phyloP scores from a whole-genome alignment of 2,113 vertebrate species.

The Falcunculus frontatus region DNA sequence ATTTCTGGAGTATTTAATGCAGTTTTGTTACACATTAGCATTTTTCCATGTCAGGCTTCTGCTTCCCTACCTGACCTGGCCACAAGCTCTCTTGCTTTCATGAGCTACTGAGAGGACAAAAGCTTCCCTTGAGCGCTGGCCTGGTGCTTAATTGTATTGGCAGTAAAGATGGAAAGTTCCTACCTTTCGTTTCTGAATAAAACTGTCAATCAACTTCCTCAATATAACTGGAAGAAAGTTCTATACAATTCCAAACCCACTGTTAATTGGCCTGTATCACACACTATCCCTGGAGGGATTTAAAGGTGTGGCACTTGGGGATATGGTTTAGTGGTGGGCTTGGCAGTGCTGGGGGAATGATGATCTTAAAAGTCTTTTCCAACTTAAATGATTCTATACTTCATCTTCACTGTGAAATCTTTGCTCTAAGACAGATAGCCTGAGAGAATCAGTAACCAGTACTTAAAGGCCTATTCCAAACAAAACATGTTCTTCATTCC shows the following conservation, averaged over 20 bases:
- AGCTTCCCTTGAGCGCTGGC: not conserved
- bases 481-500: not conserved
- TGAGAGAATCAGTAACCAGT: not conserved
- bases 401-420: not conserved
- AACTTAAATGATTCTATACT: not conserved
- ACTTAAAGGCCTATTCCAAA: not conserved
- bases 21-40: not conserved
- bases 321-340: not conserved
- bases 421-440: not conserved
- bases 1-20: not conserved
- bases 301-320: not conserved
- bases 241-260: not conserved
- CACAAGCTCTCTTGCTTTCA: not conserved
- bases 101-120: not conserved
- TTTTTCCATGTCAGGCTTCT: not conserved
- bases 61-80: not conserved
- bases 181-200: not conserved
- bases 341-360: not conserved
- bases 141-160: not conserved
- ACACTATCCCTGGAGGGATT: not conserved
- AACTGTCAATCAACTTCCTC: not conserved
- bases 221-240: not conserved
- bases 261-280: not conserved
- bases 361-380: not conserved
- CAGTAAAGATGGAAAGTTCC: not conserved